These are phyloP conservation scores for Morpho deidamia DNA, from an alignment of 2,888 invertebrate species.

Conservation along the genomic window DNA sequence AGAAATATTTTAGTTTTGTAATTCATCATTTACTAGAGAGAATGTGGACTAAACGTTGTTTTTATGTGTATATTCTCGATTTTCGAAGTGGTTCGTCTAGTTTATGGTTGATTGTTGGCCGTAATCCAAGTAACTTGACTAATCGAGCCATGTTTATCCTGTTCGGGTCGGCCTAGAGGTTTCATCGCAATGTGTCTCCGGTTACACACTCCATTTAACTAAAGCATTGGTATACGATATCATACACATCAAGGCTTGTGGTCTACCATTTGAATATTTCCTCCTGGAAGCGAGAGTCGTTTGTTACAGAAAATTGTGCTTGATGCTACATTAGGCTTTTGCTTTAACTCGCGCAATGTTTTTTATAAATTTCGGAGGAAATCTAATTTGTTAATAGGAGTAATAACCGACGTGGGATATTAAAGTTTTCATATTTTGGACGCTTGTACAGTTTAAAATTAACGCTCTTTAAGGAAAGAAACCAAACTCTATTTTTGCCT, in stretches of 20 bases:
- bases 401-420: too few species aligned
- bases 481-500: too few species aligned
- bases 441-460: too few species aligned
- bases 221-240: constrained; percentile 31
- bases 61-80: too few species aligned
- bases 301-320: neutral
- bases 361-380: too few species aligned
- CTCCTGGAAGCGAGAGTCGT: neutral
- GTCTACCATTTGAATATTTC: constrained; percentile 16
- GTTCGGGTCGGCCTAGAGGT: constrained; percentile 28
- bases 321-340: neutral
- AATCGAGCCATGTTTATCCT: constrained; percentile 25
- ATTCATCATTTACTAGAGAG: too few species aligned
- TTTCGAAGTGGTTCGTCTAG: constrained; percentile 10
- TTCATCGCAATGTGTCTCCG: constrained; percentile 36
- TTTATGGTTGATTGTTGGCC: constrained; percentile 25
- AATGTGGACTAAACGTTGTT: too few species aligned
- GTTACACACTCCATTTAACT: constrained; percentile 40
- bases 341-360: too few species aligned
- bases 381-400: too few species aligned
- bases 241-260: constrained; percentile 18
- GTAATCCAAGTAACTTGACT: constrained; percentile 29
- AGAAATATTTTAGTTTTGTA: too few species aligned
- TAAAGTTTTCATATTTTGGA: too few species aligned
- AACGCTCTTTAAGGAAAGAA: too few species aligned